Evolutionary conservation across 1,140 invertebrate genomes (phyloP).

Genomic region (Drosophila eugracilis): DNA sequence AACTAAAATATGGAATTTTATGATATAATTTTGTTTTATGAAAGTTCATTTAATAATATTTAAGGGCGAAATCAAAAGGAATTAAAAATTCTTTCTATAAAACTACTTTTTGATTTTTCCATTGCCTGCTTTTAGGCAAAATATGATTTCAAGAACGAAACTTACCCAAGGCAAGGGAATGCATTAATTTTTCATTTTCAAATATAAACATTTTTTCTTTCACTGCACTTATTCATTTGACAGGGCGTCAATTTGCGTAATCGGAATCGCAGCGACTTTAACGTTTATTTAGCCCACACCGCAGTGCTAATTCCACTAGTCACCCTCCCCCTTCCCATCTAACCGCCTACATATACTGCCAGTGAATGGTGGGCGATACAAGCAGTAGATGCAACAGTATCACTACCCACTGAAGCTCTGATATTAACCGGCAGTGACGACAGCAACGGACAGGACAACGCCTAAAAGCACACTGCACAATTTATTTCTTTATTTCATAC

Average conservation of each 20-base stretch:
- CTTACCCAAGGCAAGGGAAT: no score
- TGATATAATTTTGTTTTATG: no score
- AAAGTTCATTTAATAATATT: no score
- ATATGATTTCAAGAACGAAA: no score
- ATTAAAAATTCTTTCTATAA: no score
- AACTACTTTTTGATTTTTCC: no score
- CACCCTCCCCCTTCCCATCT: conserved; percentile 1
- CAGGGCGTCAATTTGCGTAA: background rate
- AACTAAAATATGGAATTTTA: no score
- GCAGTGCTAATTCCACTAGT: background rate
- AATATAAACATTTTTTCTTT: background rate
- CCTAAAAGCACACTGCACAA: conserved; percentile 32
- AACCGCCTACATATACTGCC: background rate
- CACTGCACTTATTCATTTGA: background rate
- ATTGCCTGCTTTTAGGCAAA: no score
- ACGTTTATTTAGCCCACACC: background rate
- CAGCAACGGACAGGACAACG: conserved; percentile 15
- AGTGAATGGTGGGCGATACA: background rate
- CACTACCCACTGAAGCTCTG: background rate
- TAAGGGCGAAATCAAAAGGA: no score
- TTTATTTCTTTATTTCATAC: conserved; percentile 33
- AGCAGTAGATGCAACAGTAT: background rate
- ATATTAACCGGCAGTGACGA: background rate
- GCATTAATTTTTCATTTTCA: no score
- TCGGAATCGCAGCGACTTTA: background rate